These are phyloP conservation scores for Vanessa atalanta DNA, from an alignment of 1,140 invertebrate genomes.

Conservation along the genomic window DNA sequence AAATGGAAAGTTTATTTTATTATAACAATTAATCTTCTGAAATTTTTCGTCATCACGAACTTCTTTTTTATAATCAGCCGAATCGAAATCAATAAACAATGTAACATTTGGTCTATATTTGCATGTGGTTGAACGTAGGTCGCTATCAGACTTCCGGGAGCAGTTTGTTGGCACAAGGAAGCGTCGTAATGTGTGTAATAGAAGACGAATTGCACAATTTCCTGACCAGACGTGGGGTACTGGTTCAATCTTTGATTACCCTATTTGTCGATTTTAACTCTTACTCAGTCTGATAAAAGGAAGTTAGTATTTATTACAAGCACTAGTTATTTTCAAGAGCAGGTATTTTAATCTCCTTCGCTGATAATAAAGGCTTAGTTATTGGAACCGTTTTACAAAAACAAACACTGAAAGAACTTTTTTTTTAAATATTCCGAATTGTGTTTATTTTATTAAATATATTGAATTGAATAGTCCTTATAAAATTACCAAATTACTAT, in stretches of 20 bases:
- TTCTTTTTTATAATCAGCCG: background rate
- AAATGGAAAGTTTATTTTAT: background rate
- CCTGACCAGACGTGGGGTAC: slow-evolving; percentile 32
- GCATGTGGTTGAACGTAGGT: slow-evolving; percentile 35
- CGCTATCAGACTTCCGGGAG: slow-evolving; percentile 54
- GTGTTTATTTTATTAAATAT: too few relatives aligned
- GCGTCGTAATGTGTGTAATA: slow-evolving; percentile 53
- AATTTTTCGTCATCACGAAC: background rate
- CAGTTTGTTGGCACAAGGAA: slow-evolving; percentile 48
- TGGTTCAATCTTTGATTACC: slow-evolving; percentile 6
- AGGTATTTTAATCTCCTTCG: background rate
- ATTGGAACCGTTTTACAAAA: background rate
- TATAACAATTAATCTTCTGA: background rate
- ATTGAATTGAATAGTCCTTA: too few relatives aligned
- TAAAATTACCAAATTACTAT: too few relatives aligned
- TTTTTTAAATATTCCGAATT: background rate
- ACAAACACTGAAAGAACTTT: background rate
- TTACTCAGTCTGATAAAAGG: background rate
- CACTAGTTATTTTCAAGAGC: background rate
- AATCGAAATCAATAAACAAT: slow-evolving; percentile 18
- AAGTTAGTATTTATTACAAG: background rate
- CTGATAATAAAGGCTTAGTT: background rate
- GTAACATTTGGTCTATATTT: slow-evolving; percentile 23
- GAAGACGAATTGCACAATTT: slow-evolving; percentile 64
- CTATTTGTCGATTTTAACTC: slow-evolving; percentile 8